Evolutionary conservation across 2,113 vertebrate genomes (phyloP), one percentile per base, ranked within the genome.

Genomic region (Thalassarche chlororhynchos): DNA sequence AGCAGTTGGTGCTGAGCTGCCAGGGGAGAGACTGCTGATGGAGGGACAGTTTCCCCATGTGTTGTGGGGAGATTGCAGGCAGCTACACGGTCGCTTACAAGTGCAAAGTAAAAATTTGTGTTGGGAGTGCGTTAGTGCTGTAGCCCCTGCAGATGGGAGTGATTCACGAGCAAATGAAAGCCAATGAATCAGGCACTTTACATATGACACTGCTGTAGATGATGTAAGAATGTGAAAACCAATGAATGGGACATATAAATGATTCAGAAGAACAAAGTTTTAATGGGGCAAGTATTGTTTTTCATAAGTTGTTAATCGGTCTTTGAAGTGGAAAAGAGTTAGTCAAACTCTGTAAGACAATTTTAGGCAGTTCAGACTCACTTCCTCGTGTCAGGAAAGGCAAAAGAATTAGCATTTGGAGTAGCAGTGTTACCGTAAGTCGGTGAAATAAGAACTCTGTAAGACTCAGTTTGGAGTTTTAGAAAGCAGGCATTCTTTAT

Each of bases 141-240:
- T 21, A 32, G 24, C 47, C 61, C 34, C 10, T 0, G 0, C 25
- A 60, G 36, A 17, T 0, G 0, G 3, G 14, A 58, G 71, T 21
- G 83, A 84, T 19, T 76, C 28, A 24, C 0, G 1, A 57, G 36
- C 4, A 7, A 75, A 4, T 14, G 29, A n/a, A 10, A 55, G 32
- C 29, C 9, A 2, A 6, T 34, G 76, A 46, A 29, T 75, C 51
- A 32, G 68, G 32, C 17, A 5, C 26, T 57, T 44, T 2, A 21
- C 38, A 0, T 7, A 17, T 0, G 2, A 3, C 1, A 1, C 26
- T 1, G 20, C 55, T 62, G 68, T 8, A n/a, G 76, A 80, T 58
- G 76, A 44, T 81, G 18, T 8, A 8, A n/a, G 52, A 29, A 49
- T 12, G 38, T 77, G 89, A 72, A 58, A 52, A 78, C 82, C 60